Conservation (phyloP, 2,888 invertebrate species). For the Eilema depressum region DNA sequence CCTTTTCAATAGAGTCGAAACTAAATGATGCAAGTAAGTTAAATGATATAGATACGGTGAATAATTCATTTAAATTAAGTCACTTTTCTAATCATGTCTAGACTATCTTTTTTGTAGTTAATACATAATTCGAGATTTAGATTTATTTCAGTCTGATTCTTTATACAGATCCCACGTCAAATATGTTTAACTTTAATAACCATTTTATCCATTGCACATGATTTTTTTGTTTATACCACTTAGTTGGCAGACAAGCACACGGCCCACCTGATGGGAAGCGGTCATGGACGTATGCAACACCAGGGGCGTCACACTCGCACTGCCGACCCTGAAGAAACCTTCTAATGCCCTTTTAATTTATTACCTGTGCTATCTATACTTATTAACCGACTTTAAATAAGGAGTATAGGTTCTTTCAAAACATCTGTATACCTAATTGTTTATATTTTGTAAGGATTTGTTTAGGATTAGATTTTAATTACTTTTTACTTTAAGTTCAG, state of each 20-base stretch:
- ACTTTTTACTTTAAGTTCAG: not conserved
- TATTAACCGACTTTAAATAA: not conserved
- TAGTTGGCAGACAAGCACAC: no score
- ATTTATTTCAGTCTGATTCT: not conserved
- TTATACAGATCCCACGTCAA: not conserved
- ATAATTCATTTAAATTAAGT: not conserved
- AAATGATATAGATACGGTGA: not conserved
- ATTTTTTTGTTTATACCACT: no score
- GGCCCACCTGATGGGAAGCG: no score
- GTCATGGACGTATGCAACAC: no score
- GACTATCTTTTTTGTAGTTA: not conserved
- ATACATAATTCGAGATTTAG: not conserved
- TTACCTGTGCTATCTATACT: no score
- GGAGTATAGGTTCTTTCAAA: not conserved
- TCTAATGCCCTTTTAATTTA: no score
- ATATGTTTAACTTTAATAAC: not conserved
- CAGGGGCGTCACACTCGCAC: no score
- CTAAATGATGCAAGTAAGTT: conserved; percentile 3
- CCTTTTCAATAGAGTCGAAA: not conserved
- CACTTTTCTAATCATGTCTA: not conserved
- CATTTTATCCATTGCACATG: not conserved
- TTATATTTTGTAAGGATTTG: not conserved
- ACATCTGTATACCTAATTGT: not conserved
- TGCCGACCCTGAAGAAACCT: no score
- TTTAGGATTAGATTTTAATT: not conserved